These are phyloP conservation scores for Protonemura montana DNA, from an alignment of 2,888 invertebrate species.

Conservation along the genomic window DNA sequence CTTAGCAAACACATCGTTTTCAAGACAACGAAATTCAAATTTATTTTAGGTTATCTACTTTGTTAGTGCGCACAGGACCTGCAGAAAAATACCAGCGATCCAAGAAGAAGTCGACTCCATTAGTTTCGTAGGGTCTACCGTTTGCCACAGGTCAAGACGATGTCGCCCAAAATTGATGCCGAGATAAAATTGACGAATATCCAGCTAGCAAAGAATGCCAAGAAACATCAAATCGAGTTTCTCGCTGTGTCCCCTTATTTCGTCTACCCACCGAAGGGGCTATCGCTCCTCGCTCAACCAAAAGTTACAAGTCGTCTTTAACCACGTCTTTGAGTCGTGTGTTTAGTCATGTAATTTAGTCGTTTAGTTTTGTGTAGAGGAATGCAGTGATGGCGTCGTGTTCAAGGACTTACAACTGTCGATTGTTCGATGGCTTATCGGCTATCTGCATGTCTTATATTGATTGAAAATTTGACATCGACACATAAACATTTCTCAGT, in stretches of 20 bases:
- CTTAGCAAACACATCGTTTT: too few relatives aligned
- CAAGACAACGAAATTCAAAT: too few relatives aligned
- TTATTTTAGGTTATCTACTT: too few relatives aligned
- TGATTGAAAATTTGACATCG: conserved; percentile 7
- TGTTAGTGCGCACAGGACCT: too few relatives aligned
- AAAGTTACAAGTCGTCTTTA: not conserved
- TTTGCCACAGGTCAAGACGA: not conserved
- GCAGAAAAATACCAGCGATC: not conserved
- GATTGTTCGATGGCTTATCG: not conserved
- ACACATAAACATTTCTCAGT: conserved; percentile 3
- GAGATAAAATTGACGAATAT: not conserved
- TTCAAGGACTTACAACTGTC: not conserved
- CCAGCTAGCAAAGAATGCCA: not conserved
- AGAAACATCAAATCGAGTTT: not conserved
- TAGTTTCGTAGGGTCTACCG: not conserved
- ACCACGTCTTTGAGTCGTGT: not conserved
- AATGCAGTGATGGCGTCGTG: not conserved
- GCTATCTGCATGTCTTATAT: not conserved
- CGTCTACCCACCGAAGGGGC: not conserved
- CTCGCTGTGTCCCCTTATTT: not conserved
- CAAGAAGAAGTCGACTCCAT: not conserved
- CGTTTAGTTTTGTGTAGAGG: not conserved
- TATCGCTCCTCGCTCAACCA: not conserved
- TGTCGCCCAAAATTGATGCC: not conserved
- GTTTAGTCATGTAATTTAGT: not conserved